These are phyloP conservation scores for Metaphire vulgaris DNA, from an alignment of 1,140 invertebrate genomes.

Conservation along the genomic window DNA sequence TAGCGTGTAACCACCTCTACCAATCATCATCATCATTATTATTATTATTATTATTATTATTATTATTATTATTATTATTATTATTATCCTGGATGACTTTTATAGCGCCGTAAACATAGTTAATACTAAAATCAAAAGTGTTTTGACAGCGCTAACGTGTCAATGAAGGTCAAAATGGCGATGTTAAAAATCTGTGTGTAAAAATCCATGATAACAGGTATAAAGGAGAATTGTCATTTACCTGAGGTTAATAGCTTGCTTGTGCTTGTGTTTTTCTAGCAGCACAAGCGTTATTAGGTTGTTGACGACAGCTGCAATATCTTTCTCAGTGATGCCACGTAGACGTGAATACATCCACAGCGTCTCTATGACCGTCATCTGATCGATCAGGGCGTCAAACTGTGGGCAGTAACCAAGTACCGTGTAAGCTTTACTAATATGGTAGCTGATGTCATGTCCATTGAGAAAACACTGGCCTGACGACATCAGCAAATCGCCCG, in stretches of 20 bases:
- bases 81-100: too few species aligned
- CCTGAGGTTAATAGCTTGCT: slow-evolving; percentile 40
- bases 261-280: slow-evolving; percentile 41
- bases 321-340: slow-evolving; percentile 56
- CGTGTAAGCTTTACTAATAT: slow-evolving; percentile 53
- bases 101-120: too few species aligned
- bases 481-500: slow-evolving; percentile 57
- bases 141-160: too few species aligned
- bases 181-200: too few species aligned
- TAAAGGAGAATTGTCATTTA: too few species aligned
- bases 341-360: slow-evolving; percentile 67
- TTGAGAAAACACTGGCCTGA: slow-evolving; percentile 43
- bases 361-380: slow-evolving; percentile 59
- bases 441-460: slow-evolving; percentile 38
- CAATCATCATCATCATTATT: too few species aligned
- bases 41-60: too few species aligned
- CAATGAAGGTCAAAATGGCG: too few species aligned
- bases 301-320: slow-evolving; percentile 50
- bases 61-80: too few species aligned
- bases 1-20: too few species aligned
- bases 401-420: slow-evolving; percentile 55
- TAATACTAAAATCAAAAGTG: too few species aligned
- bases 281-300: slow-evolving; percentile 40
- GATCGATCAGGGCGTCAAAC: slow-evolving; percentile 55
- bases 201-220: too few species aligned